A percentile compares a stretch with the other conserved stretches of the same genome.
Conservation (phyloP, 2,888 invertebrate genomes). For the Brachyptera putata region DNA sequence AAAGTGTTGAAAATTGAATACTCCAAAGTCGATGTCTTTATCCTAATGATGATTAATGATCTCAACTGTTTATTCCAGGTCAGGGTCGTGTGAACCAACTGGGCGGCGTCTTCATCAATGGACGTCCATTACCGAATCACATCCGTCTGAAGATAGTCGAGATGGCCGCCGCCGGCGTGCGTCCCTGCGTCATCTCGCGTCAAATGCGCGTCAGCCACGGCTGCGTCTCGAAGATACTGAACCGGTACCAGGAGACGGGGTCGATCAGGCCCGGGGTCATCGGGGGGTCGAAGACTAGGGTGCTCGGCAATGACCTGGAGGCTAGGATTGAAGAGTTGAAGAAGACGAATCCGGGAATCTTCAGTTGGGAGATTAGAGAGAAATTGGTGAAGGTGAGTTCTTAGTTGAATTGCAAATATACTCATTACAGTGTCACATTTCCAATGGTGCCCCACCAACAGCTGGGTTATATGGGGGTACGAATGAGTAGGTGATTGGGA, state of each 20-base stretch:
- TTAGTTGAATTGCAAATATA: constrained; percentile 37
- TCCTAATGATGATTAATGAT: too few relatives aligned
- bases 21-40: too few relatives aligned
- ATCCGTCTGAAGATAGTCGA: constrained; percentile 94
- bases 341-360: constrained; percentile 87
- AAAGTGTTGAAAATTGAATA: too few relatives aligned
- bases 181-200: constrained; percentile 94
- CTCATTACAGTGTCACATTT: too few relatives aligned
- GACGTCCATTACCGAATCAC: constrained; percentile 91
- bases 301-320: constrained; percentile 91
- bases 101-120: constrained; percentile 96
- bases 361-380: constrained; percentile 94
- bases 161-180: constrained; percentile 89
- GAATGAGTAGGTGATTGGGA: too few relatives aligned
- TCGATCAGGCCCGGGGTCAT: constrained; percentile 92
- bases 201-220: constrained; percentile 94
- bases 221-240: constrained; percentile 94
- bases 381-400: constrained; percentile 87
- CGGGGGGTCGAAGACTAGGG: constrained; percentile 89
- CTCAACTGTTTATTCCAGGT: too few relatives aligned
- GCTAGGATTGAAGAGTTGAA: constrained; percentile 86
- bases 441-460: too few relatives aligned
- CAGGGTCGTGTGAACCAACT: constrained; percentile 96
- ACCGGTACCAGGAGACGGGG: constrained; percentile 92
- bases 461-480: too few relatives aligned